phyloP scores from a whole-genome alignment of 2,797 vertebrate species.

The Bryconaethiops microstoma region DNA sequence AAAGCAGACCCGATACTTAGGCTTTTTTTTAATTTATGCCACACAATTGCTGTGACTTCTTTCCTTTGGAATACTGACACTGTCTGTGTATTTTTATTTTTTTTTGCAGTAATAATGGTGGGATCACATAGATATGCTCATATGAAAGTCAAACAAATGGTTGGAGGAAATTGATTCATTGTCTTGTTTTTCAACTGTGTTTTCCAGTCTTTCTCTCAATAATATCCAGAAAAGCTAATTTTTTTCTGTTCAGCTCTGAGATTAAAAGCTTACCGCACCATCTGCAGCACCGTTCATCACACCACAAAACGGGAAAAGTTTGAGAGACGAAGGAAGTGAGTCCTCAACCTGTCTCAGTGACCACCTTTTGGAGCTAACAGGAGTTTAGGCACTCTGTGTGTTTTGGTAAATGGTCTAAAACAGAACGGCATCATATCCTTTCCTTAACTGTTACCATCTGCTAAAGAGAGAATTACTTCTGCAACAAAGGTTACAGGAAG shows the following conservation, averaged over 20 bases:
- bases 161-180: slow-evolving; percentile 52
- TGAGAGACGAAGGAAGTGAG: slow-evolving; percentile 39
- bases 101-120: slow-evolving; percentile 33
- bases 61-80: not conserved
- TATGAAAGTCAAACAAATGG: slow-evolving; percentile 40
- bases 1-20: not conserved
- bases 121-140: slow-evolving; percentile 20
- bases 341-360: slow-evolving; percentile 30
- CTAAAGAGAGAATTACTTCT: not conserved
- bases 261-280: slow-evolving; percentile 74
- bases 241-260: slow-evolving; percentile 64
- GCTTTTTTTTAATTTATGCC: slow-evolving; percentile 22
- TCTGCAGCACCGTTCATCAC: slow-evolving; percentile 69
- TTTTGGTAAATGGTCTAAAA: not conserved
- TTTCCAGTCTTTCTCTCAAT: slow-evolving; percentile 65
- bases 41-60: slow-evolving; percentile 3
- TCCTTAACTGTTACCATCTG: not conserved
- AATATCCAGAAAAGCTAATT: slow-evolving; percentile 68
- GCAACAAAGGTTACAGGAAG: not conserved
- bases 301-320: slow-evolving; percentile 69
- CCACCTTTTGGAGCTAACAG: slow-evolving; percentile 20
- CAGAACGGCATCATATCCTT: not conserved
- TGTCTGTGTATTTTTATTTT: not conserved
- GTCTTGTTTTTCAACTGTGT: slow-evolving; percentile 47
- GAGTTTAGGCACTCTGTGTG: not conserved